Evolutionary conservation across 2,797 vertebrate genomes (phyloP), one percentile per base, ranked within the genome.

Genomic region (Pachyuromys duprasi): DNA sequence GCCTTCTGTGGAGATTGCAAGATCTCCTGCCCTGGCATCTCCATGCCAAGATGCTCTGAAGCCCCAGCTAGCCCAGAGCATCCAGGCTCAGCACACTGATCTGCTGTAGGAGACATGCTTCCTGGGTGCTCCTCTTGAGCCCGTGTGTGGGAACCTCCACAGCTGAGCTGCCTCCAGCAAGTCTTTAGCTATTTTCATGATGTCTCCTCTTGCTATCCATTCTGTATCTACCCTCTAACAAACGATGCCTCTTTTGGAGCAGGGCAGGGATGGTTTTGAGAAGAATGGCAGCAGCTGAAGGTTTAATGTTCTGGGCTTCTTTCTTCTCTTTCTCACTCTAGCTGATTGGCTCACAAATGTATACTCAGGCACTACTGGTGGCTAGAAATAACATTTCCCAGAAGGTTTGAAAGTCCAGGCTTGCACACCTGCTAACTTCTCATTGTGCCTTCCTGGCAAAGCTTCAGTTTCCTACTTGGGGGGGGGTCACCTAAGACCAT

Each of bases 131-230:
- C 4, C 45, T 20, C n/a, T 33, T 5, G 7, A 70, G 70, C 31
- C 88, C 0, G 2, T 1, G 0, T 0, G 0, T 0, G 63, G 70
- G 74, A 62, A 49, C 1, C 12, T 12, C 0, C 0, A 28, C 36
- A 4, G 14, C 28, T 15, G 49, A 39, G 33, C 1, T 45, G 31
- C 83, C 1, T 3, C 6, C 22, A 53, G 39, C 26, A 63, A 67
- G 49, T 18, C 11, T 12, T 12, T n/a, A 53, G 78, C 78, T 31
- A 24, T 3, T 8, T 55, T 88, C 62, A 7, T 0, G 0, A 28
- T 14, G 8, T 31, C 65, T 26, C 53, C 5, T 42, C 36, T 17
- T 20, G 14, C 11, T 26, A 31, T 36, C 63, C 24, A 28, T 4
- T 45, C 49, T 14, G 15, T 6, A 60, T 26, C 53, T 63, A 8